Base-by-base conservation (phyloP, 2,797 vertebrate genomes). In the Darevskia nairensis region DNA sequence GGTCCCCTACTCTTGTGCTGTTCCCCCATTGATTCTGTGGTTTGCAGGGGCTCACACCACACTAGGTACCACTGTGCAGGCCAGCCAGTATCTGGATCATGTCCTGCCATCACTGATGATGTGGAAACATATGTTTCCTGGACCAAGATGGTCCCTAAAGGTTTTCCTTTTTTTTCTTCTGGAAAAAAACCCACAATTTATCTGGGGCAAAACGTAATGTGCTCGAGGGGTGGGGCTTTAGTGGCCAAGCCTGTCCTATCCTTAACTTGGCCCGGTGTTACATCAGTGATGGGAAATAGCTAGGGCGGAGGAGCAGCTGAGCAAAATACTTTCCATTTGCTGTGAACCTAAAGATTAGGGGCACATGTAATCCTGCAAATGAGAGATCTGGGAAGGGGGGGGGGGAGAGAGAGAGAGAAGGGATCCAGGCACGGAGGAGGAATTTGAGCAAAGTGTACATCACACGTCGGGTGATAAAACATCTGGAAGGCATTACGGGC, bases 401-500 rank as follows among this genome's bases (percentile, higher is more conserved):
- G 35, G 39, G 72, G 23, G 41, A 3, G 39, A 39, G 39, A 39
- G 81, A 89, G 25, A 21, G 3, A 80, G 86, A 88, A 39, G 69
- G 71, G 69, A 85, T 77, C 41, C 23, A 39, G 25, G 4, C n/a
- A 44, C 75, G 5, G 72, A 13, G 75, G 76, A 1, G 25, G 74
- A 79, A 85, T 87, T 74, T 7, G 39, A 61, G 2, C 59, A 9
- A 87, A 94, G 84, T 78, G 79, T 85, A 46, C 61, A 59, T 85
- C 90, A 90, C 88, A 90, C 85, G 44, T 69, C 86, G 86, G 89
- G 93, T 61, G 80, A 71, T 2, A 85, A 91, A 89, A 92, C 93
- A 92, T 89, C 94, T 92, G 92, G 80, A 90, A 92, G 80, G 3
- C 5, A 78, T 91, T 94, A 88, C 50, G 44, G 64, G 79, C 23